Evolutionary conservation across 2,888 invertebrate genomes (phyloP).

Genomic region (Caenorhabditis afra): DNA sequence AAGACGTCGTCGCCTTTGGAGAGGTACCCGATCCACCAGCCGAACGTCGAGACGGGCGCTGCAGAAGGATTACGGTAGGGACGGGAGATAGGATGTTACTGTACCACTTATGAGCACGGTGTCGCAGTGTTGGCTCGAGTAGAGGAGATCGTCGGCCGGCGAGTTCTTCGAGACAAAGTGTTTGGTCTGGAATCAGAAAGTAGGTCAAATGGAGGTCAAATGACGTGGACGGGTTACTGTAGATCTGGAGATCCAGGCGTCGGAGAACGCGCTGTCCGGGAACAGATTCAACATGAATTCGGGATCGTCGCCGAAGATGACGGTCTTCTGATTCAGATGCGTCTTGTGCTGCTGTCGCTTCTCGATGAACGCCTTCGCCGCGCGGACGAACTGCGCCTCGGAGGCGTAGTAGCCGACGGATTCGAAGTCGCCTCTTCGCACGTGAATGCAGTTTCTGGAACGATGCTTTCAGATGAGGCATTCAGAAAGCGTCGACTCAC

Average conservation of each 20-base stretch:
- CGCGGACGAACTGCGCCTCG: background rate
- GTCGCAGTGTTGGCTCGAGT: constrained; percentile 22
- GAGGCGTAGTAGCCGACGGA: background rate
- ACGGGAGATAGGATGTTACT: background rate
- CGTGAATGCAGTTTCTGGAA: constrained; percentile 9
- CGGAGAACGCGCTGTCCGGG: background rate
- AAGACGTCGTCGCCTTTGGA: constrained; percentile 25
- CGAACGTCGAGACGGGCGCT: constrained; percentile 20
- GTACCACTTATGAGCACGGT: constrained; percentile 16
- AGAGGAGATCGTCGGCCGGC: constrained; percentile 6
- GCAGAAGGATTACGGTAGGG: background rate
- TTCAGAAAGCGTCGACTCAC: background rate
- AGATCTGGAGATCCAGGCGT: background rate
- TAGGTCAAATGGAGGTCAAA: too few species aligned
- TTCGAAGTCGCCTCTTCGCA: background rate
- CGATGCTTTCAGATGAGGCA: background rate
- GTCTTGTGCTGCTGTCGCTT: background rate
- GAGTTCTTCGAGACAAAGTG: constrained; percentile 22
- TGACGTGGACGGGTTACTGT: background rate
- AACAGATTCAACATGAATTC: background rate
- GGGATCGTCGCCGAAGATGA: constrained; percentile 4
- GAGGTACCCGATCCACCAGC: constrained; percentile 31
- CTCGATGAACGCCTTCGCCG: background rate
- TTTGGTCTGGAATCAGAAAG: background rate
- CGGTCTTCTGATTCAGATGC: background rate